These are phyloP conservation scores for Hydraecia micacea DNA, from an alignment of 2,888 invertebrate genomes.

Conservation along the genomic window DNA sequence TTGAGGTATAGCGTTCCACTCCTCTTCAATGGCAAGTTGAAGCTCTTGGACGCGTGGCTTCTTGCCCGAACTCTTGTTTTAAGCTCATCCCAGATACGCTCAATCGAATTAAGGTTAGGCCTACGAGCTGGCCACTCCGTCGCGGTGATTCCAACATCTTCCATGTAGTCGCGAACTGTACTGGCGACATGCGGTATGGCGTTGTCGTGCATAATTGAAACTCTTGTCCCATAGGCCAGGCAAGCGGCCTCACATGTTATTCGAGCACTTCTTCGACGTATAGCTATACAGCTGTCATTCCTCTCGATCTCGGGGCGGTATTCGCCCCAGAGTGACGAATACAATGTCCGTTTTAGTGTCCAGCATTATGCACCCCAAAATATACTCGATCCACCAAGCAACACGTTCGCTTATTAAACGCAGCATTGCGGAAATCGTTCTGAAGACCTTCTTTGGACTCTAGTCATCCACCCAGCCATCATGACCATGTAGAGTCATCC, in stretches of 20 bases:
- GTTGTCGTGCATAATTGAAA: not conserved
- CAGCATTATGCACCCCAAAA: not conserved
- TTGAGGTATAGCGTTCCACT: not conserved
- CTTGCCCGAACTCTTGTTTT: not conserved
- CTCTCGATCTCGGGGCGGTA: not conserved
- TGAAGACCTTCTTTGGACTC: not conserved
- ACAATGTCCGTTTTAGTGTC: too few species aligned
- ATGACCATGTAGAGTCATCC: too few species aligned
- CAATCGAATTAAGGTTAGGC: not conserved
- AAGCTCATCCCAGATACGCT: not conserved
- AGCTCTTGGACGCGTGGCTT: not conserved
- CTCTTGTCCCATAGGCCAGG: not conserved
- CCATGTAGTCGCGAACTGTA: not conserved
- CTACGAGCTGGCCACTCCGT: not conserved
- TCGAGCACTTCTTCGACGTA: not conserved
- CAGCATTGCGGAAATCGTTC: not conserved
- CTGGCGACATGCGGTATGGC: not conserved
- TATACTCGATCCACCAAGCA: not conserved
- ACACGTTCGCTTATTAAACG: not conserved
- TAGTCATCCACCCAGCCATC: not conserved
- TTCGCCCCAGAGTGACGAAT: not conserved
- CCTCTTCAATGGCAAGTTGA: not conserved
- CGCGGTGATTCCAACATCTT: not conserved
- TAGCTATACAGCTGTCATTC: not conserved
- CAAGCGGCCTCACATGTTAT: not conserved